Evolutionary conservation across 2,113 vertebrate genomes (phyloP).

Genomic region (Okapia johnstoni): DNA sequence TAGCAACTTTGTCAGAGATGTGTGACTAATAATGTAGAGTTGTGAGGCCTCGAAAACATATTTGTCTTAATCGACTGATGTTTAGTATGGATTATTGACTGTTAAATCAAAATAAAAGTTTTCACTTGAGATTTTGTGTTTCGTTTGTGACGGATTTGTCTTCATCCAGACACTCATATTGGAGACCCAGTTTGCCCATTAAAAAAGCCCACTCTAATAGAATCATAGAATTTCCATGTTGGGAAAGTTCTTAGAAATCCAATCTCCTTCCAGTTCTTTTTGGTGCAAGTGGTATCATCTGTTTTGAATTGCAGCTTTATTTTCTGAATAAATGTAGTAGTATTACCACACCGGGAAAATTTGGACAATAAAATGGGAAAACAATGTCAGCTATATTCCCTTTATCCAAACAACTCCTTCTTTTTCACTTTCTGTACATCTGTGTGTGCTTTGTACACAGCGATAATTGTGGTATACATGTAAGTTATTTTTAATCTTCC

Average conservation of each 20-base stretch:
- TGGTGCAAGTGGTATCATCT: conserved; percentile 4
- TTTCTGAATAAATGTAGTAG: conserved; percentile 39
- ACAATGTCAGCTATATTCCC: neutral
- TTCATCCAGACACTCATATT: conserved; percentile 33
- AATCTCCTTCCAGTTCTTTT: conserved; percentile 22
- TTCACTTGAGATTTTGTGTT: conserved; percentile 66
- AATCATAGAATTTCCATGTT: conserved; percentile 31
- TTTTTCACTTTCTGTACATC: neutral
- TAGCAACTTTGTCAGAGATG: conserved; percentile 77
- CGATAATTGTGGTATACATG: neutral
- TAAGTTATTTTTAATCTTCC: neutral
- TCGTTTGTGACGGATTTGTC: conserved; percentile 59
- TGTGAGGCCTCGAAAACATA: conserved; percentile 62
- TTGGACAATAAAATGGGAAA: neutral
- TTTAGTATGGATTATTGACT: conserved; percentile 75
- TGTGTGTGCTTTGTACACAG: neutral
- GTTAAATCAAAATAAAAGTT: conserved; percentile 73
- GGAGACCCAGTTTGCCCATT: conserved; percentile 33
- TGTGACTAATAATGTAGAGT: conserved; percentile 77
- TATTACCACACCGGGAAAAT: neutral
- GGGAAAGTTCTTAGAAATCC: conserved; percentile 10
- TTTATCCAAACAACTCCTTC: neutral
- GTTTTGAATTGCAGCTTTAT: conserved; percentile 45
- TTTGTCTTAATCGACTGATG: conserved; percentile 76
- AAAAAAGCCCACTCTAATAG: neutral